phyloP scores from a whole-genome alignment of 2,888 invertebrate genomes.

The Nymphalis urticae region DNA sequence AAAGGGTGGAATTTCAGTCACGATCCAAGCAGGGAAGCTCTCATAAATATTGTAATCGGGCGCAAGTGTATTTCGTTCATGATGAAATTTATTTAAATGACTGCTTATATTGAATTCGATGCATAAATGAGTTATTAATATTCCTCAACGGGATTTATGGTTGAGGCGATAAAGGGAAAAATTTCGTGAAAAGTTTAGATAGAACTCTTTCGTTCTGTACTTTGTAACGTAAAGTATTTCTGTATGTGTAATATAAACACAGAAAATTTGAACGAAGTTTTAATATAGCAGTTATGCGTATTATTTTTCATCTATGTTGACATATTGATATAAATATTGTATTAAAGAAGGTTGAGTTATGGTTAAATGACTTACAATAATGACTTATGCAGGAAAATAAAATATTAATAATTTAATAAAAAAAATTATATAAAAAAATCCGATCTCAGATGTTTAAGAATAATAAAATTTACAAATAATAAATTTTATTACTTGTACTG shows the following conservation, averaged over 20 bases:
- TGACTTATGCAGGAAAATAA: too few species aligned
- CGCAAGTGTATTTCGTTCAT: conserved; percentile 46
- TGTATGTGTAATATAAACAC: neutral
- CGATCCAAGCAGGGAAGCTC: conserved; percentile 49
- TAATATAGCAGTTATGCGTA: too few species aligned
- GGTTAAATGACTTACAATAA: too few species aligned
- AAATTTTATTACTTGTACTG: too few species aligned
- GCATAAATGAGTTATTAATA: conserved; percentile 37
- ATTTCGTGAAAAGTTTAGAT: neutral
- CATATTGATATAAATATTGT: too few species aligned
- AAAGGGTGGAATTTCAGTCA: conserved; percentile 66
- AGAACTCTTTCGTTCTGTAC: neutral
- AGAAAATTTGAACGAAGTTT: too few species aligned
- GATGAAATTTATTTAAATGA: conserved; percentile 63
- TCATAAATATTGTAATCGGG: conserved; percentile 70
- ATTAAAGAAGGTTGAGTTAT: too few species aligned
- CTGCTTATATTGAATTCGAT: conserved; percentile 40
- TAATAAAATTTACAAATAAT: too few species aligned
- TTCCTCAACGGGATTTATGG: conserved; percentile 25
- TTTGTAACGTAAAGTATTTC: neutral
- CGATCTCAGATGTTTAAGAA: too few species aligned
- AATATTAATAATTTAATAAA: too few species aligned
- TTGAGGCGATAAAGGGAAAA: conserved; percentile 14
- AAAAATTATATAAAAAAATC: too few species aligned
- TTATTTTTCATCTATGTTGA: too few species aligned